A percentile compares a stretch with the other conserved stretches of the same genome.
phyloP scores from a whole-genome alignment of 2,888 invertebrate genomes.

The Clunio marinus region DNA sequence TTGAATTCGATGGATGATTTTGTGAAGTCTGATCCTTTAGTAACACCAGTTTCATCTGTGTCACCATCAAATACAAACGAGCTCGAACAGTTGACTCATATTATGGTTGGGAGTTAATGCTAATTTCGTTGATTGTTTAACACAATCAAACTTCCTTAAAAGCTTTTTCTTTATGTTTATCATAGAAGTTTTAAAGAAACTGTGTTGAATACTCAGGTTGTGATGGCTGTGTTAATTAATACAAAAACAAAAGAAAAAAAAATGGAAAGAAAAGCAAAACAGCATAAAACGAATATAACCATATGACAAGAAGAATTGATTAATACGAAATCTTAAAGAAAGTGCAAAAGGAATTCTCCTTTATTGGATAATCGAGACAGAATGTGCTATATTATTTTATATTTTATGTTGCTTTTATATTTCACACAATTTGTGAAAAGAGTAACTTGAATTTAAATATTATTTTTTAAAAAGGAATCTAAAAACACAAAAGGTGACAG shows the following conservation, averaged over 20 bases:
- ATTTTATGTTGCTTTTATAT: background rate
- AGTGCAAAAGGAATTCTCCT: background rate
- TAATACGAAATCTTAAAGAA: background rate
- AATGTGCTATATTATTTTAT: conserved; percentile 20
- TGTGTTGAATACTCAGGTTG: conserved; percentile 39
- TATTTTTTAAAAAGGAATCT: no score
- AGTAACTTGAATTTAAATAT: background rate
- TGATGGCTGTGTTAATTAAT: conserved; percentile 35
- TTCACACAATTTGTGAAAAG: background rate
- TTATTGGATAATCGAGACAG: background rate
- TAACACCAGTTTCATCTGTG: conserved; percentile 6
- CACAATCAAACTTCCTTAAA: background rate
- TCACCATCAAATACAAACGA: conserved; percentile 1
- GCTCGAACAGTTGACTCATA: conserved; percentile 27
- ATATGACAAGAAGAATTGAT: background rate
- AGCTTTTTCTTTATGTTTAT: conserved; percentile 17
- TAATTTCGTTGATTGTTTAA: conserved; percentile 23
- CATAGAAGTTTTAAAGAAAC: no score
- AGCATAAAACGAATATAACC: background rate
- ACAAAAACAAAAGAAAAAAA: background rate
- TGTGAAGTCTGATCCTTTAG: conserved; percentile 31
- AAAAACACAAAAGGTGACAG: background rate
- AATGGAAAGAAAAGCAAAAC: no score
- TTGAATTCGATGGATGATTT: conserved; percentile 38
- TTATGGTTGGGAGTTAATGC: conserved; percentile 38